These are phyloP conservation scores for Agrochola macilenta DNA, from an alignment of 2,888 invertebrate species.

Conservation along the genomic window DNA sequence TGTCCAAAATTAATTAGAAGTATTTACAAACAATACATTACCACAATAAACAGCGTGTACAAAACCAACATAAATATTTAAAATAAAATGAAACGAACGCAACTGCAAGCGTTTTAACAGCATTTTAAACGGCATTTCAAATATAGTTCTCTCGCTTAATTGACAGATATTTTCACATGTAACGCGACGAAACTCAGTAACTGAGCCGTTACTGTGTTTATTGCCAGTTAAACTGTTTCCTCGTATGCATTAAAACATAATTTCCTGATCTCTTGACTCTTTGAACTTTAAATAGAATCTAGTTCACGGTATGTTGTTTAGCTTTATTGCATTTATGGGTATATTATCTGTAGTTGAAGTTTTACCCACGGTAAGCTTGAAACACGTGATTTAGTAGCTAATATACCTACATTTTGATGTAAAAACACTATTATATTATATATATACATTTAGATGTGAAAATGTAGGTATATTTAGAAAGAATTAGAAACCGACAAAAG, in stretches of 20 bases:
- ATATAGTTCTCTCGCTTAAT: conserved; percentile 23
- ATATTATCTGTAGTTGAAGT: not conserved
- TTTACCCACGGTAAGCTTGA: not conserved
- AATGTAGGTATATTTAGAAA: not conserved
- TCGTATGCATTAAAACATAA: conserved; percentile 53
- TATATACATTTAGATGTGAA: too few species aligned
- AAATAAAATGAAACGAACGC: conserved; percentile 21
- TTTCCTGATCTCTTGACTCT: conserved; percentile 51
- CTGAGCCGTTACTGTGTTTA: conserved; percentile 50
- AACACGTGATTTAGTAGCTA: not conserved
- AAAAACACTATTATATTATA: too few species aligned
- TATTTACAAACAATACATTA: conserved; percentile 16
- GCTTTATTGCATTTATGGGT: conserved; percentile 19
- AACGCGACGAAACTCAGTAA: conserved; percentile 37
- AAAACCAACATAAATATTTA: conserved; percentile 33
- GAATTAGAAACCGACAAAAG: not conserved
- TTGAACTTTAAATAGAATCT: conserved; percentile 57
- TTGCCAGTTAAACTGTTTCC: conserved; percentile 53
- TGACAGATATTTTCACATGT: conserved; percentile 47
- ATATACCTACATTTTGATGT: too few species aligned
- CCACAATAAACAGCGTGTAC: not conserved
- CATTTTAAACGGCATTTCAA: conserved; percentile 35
- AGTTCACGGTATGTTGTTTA: conserved; percentile 16
- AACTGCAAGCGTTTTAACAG: conserved; percentile 26
- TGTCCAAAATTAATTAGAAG: not conserved